These are phyloP conservation scores for Stichopus chloronotus DNA, from an alignment of 35 echinoderm and acorn worm genomes.

Conservation along the genomic window DNA sequence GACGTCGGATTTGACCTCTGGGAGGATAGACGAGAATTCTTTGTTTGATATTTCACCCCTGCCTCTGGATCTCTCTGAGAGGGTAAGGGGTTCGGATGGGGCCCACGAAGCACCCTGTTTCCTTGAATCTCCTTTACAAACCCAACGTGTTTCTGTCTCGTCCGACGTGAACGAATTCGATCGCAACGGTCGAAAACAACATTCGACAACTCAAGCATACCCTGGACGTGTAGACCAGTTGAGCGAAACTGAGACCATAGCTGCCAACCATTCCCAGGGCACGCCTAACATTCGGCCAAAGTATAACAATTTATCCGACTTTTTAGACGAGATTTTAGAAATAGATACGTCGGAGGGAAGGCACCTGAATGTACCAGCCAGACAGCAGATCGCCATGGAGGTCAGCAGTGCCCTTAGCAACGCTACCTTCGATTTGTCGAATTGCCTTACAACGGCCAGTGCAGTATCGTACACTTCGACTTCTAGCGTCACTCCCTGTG, in stretches of 20 bases:
- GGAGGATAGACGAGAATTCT: conserved; percentile 14
- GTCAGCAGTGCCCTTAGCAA: not conserved
- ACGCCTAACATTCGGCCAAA: not conserved
- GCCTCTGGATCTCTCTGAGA: conserved; percentile 9
- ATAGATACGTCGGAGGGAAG: not conserved
- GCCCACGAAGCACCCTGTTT: not conserved
- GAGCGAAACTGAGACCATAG: not conserved
- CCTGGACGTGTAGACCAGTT: not conserved
- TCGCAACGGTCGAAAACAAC: not conserved
- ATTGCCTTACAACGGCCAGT: not conserved
- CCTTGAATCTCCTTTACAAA: not conserved
- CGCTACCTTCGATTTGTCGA: not conserved
- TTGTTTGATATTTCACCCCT: conserved; percentile 29
- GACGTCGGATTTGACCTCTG: conserved; percentile 13
- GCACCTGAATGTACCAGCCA: not conserved
- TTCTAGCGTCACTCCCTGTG: not conserved
- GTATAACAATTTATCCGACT: conserved; percentile 26
- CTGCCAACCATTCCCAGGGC: not conserved
- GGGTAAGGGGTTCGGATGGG: not conserved
- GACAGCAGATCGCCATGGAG: not conserved
- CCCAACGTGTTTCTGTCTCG: not conserved
- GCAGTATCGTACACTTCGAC: not conserved
- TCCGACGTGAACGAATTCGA: not conserved
- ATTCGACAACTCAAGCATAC: not conserved
- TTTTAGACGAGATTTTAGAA: conserved; percentile 36